These are phyloP conservation scores for Tipula unca DNA, from an alignment of 2,888 invertebrate species.

Conservation along the genomic window DNA sequence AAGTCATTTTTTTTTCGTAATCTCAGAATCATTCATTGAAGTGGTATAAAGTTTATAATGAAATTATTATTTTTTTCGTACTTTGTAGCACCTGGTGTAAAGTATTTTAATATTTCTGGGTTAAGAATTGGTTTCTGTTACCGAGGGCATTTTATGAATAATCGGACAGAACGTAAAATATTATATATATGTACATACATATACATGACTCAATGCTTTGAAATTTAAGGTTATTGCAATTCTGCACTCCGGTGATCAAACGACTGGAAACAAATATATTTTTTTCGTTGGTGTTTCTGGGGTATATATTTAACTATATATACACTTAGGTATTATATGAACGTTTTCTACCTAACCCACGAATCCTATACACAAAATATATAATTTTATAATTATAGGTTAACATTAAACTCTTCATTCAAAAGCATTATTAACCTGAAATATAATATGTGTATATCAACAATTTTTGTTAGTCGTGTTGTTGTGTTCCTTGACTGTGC, in stretches of 20 bases:
- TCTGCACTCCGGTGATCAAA: neutral
- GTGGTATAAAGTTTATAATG: neutral
- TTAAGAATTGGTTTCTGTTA: neutral
- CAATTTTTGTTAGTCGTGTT: neutral
- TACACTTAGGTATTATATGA: neutral
- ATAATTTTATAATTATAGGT: slow-evolving; percentile 14
- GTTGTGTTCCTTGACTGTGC: neutral
- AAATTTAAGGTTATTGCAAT: neutral
- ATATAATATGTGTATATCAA: neutral
- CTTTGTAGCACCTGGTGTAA: neutral
- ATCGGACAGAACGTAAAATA: neutral
- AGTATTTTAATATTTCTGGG: neutral
- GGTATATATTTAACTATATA: neutral
- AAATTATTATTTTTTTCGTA: neutral
- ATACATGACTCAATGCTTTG: neutral
- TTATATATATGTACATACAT: too few species aligned
- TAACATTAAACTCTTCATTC: slow-evolving; percentile 8
- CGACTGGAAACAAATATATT: neutral
- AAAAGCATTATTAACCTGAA: neutral
- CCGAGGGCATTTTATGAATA: neutral
- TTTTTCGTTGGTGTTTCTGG: neutral
- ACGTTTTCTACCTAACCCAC: neutral
- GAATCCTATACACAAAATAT: neutral
- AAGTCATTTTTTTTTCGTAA: neutral
- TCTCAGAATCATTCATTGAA: neutral